Base-by-base conservation (phyloP, 2,888 invertebrate species). In the Ormyrus thymus region DNA sequence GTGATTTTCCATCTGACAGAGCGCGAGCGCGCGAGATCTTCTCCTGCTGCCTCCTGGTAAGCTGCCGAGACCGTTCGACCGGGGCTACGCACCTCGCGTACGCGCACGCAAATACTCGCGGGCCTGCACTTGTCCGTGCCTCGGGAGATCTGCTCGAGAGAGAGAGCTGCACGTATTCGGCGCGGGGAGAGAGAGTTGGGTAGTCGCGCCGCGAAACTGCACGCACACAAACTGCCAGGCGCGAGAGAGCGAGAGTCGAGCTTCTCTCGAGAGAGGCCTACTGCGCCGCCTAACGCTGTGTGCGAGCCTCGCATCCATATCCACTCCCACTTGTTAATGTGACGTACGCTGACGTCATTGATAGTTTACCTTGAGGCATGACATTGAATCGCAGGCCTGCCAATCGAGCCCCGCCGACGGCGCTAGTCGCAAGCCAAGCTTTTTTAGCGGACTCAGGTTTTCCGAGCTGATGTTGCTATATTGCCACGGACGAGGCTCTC, bases 301-400 rank as follows among this genome's bases (percentile, higher is more conserved):
- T 4, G 64, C 8, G 29, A 7, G 7, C 7, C 64, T 46, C 64
- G 48, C 87, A 87, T 86, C 86, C 87, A 87, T 66, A 62, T 88
- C 89, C 89, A 89, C 89, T 89, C 89, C 89, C 89, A 89, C 89
- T 89, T 89, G 89, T 88, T 88, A 89, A 89, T 64, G 86, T 89
- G 89, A 90, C 89, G 89, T 88, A 69, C 78, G 69, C 88, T 90
- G 90, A 90, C 89, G 90, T 90, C 90, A 90, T 88, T 89, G 87
- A 89, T 89, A 88, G 90, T 89, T 90, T 89, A 89, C 90, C 90
- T 90, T 90, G 90, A 89, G 86, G 89, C 89, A 88, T 90, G 90
- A 90, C 90, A 89, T 90, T 90, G 90, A 90, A 85, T 81, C 78
- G 73, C 81, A 81, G 81, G 51, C 73, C 79, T 56, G 77, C 79